phyloP scores from a whole-genome alignment of 2,888 invertebrate species.

The Cactoblastis cactorum region DNA sequence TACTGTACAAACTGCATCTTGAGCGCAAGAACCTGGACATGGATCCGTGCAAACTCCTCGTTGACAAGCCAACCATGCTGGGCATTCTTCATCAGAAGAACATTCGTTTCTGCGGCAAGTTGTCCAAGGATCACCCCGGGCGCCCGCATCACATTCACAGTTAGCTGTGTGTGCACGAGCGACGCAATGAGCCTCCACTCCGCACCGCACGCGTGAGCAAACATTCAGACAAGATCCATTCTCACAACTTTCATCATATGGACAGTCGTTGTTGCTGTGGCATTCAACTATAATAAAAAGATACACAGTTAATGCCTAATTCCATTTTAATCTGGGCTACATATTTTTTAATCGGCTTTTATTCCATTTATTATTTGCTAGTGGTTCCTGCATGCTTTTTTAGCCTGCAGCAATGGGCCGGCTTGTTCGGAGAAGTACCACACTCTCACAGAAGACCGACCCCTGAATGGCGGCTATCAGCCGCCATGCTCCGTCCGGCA shows the following conservation, averaged over 20 bases:
- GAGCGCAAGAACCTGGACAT: constrained; percentile 91
- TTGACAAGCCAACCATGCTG: constrained; percentile 87
- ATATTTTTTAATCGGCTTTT: too few relatives aligned
- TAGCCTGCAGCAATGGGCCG: too few relatives aligned
- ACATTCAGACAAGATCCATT: constrained; percentile 89
- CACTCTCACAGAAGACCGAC: too few relatives aligned
- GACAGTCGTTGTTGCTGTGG: constrained; percentile 90
- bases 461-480: too few relatives aligned
- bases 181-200: constrained; percentile 87
- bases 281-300: constrained; percentile 84
- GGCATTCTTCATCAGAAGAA: constrained; percentile 85
- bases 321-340: too few relatives aligned
- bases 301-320: too few relatives aligned
- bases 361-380: too few relatives aligned
- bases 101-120: constrained; percentile 89
- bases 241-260: constrained; percentile 89
- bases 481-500: too few relatives aligned
- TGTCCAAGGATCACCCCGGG: constrained; percentile 89
- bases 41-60: constrained; percentile 90
- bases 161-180: constrained; percentile 88
- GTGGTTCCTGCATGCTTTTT: too few relatives aligned
- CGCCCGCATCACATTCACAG: constrained; percentile 87
- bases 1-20: constrained; percentile 86
- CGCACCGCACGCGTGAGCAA: constrained; percentile 89
- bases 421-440: too few relatives aligned